phyloP scores from a whole-genome alignment of 2,113 vertebrate species.

The Thamnaconus septentrionalis region DNA sequence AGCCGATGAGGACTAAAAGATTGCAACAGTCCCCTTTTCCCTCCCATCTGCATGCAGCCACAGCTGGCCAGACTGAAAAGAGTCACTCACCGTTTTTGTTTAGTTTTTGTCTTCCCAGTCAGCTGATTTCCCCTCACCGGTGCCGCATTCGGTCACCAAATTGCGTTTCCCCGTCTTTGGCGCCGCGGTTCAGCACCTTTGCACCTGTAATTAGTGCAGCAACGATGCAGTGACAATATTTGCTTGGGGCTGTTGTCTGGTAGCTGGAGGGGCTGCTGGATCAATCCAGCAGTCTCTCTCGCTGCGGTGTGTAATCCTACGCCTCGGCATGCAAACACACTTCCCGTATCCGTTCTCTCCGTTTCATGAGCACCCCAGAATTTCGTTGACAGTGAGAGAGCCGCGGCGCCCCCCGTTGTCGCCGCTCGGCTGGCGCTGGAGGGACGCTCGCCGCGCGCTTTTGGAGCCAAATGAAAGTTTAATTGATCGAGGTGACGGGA shows the following conservation, averaged over 20 bases:
- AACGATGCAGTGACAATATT: too few relatives aligned
- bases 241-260: too few relatives aligned
- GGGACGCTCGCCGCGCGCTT: conserved; percentile 33
- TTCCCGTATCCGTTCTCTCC: conserved; percentile 39
- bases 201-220: too few relatives aligned
- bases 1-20: conserved; percentile 1
- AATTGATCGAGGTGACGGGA: conserved; percentile 59
- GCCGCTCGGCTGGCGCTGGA: conserved; percentile 37
- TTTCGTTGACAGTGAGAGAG: conserved; percentile 31
- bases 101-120: too few relatives aligned
- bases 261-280: conserved; percentile 15
- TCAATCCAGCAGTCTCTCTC: conserved; percentile 26
- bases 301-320: conserved; percentile 33
- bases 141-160: too few relatives aligned
- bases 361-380: conserved; percentile 3
- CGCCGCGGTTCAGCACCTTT: too few relatives aligned
- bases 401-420: conserved; percentile 15
- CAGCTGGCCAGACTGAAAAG: conserved; percentile 41
- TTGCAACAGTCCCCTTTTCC: conserved; percentile 21
- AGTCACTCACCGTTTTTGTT: conserved; percentile 3
- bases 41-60: conserved; percentile 18
- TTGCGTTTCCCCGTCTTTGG: too few relatives aligned
- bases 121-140: too few relatives aligned
- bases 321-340: conserved; percentile 23
- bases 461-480: conserved; percentile 52